phyloP scores from a whole-genome alignment of 2,797 vertebrate species.

The Pristis pectinata region DNA sequence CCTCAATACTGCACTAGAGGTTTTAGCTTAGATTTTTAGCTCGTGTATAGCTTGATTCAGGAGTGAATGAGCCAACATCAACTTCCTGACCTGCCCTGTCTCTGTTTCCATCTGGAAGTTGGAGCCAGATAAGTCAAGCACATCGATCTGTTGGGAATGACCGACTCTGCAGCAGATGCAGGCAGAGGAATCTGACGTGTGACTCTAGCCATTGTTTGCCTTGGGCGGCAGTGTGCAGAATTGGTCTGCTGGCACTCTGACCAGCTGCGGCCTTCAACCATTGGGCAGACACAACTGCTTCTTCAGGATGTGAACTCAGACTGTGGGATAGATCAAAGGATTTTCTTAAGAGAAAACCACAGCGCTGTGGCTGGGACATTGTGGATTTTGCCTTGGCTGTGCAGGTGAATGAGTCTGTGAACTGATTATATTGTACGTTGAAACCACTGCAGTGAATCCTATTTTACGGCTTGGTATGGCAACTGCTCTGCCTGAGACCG shows the following conservation, averaged over 20 bases:
- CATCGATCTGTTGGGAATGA: background rate
- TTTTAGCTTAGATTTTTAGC: background rate
- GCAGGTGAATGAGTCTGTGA: background rate
- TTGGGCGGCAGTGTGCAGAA: background rate
- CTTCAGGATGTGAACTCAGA: background rate
- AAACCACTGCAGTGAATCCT: background rate
- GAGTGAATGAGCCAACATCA: background rate
- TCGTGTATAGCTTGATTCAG: background rate
- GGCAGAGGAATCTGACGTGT: background rate
- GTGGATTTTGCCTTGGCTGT: background rate
- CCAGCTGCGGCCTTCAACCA: background rate
- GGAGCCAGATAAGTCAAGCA: background rate
- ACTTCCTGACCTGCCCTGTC: background rate
- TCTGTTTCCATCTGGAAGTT: background rate
- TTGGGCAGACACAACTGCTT: background rate
- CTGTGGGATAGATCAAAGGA: background rate
- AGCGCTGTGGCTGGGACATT: background rate
- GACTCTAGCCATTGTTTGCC: background rate
- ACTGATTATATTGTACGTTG: background rate
- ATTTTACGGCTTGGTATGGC: too few relatives aligned
- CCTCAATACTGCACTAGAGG: background rate
- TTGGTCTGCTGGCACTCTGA: background rate
- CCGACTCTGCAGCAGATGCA: background rate
- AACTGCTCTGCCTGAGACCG: too few relatives aligned
- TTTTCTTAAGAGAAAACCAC: background rate